Base-by-base conservation (phyloP, 2,797 vertebrate genomes). In the Babyrousa celebensis region DNA sequence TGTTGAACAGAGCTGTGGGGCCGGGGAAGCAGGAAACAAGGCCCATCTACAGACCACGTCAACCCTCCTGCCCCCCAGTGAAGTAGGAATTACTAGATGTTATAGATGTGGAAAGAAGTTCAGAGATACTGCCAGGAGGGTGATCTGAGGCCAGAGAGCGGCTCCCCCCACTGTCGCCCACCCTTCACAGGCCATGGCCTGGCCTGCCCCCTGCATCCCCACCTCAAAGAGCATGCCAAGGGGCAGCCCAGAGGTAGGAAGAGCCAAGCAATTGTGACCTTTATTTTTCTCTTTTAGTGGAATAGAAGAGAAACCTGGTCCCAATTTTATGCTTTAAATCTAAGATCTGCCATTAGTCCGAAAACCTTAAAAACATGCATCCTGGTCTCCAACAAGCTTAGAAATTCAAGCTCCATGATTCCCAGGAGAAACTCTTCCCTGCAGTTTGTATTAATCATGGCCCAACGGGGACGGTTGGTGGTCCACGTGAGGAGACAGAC, bases 301-400 rank as follows among this genome's bases (percentile, higher is more conserved):
- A 79, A 29, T 72, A 74, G 80, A 95, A 83, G 32, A 52, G 65
- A 88, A 91, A 83, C 29, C 40, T 84, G 91, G 54, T 60, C 96
- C 95, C 21, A 20, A 86, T 78, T 78, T 72, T 48, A 75, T 14
- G 74, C 65, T 68, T 91, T 72, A 72, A 96, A 82, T 77, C 93
- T 79, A 68, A 95, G 85, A 56, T 72, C 27, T 40, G 32, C 62
- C 43, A 0, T 18, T 80, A 54, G 56, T 20, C 88, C 56, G 40
- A 58, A 90, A 74, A 58, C 52, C 68, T 63, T 36, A 36, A 48
- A 85, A 78, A 77, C 52, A 60, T 32, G 48, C 0, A 4, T 65
- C 40, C 63, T 15, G 54, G 68, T 27, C 82, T 65, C 80, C 72
- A 8, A 62, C 2, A 43, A 75, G 36, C 20, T 48, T 18, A 80